phyloP scores from a whole-genome alignment of 2,888 invertebrate genomes.

The Entomobrya proxima region DNA sequence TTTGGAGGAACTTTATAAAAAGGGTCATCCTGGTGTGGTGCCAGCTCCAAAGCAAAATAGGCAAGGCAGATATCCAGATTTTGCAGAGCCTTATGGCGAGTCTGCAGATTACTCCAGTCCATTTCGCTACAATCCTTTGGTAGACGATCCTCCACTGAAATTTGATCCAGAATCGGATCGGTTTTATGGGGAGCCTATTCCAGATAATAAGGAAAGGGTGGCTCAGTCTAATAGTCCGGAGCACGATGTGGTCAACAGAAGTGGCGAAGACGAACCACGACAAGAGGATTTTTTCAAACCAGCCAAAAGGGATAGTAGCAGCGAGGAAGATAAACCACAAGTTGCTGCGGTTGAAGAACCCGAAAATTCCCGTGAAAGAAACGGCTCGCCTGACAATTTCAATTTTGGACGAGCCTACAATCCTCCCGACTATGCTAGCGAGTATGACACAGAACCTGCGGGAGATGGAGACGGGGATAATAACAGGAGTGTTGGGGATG shows the following conservation, averaged over 20 bases:
- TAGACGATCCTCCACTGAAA: constrained; percentile 64
- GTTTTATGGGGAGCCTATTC: constrained; percentile 65
- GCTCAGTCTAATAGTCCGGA: constrained; percentile 54
- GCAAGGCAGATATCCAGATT: not conserved
- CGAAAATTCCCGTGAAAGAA: no score
- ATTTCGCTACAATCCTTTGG: constrained; percentile 53
- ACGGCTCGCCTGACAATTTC: not conserved
- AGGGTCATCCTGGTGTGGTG: constrained; percentile 68
- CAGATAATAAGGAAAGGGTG: constrained; percentile 52
- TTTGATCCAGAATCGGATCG: constrained; percentile 69
- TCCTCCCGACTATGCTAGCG: constrained; percentile 29
- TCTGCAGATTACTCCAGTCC: constrained; percentile 20
- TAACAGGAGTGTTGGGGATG: constrained; percentile 11
- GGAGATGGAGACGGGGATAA: not conserved
- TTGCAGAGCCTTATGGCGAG: constrained; percentile 31
- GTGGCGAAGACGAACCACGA: not conserved
- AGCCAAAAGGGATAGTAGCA: not conserved
- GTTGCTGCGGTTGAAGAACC: no score
- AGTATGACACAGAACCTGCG: constrained; percentile 32
- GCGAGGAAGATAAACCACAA: not conserved
- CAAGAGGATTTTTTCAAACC: not conserved
- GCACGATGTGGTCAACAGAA: constrained; percentile 23
- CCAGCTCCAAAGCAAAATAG: constrained; percentile 26
- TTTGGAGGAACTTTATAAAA: constrained; percentile 49
- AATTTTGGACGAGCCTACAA: constrained; percentile 44